Conservation (phyloP, 2,888 invertebrate species). For the Zele albiditarsus region DNA sequence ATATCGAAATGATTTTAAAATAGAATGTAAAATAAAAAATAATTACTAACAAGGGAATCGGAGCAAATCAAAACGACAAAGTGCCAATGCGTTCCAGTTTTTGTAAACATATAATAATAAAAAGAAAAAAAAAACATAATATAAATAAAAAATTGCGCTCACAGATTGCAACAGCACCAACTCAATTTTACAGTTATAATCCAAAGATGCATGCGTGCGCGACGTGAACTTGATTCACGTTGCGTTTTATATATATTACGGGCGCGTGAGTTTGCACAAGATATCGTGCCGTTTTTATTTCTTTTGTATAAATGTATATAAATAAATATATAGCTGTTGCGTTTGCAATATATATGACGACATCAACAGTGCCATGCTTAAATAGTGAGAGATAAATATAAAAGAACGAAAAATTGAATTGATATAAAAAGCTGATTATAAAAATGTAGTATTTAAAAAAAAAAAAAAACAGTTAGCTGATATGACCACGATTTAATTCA, state of each 20-base stretch:
- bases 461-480: background rate
- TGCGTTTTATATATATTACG: background rate
- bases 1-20: background rate
- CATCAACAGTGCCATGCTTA: background rate
- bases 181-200: conserved; percentile 12
- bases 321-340: background rate
- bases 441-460: background rate
- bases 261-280: background rate
- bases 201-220: conserved; percentile 2
- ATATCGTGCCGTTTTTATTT: conserved; percentile 2
- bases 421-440: background rate
- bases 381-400: background rate
- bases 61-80: conserved; percentile 13
- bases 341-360: background rate
- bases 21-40: background rate
- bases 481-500: background rate
- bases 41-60: background rate
- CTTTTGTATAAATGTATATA: background rate
- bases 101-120: background rate
- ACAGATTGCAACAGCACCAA: background rate
- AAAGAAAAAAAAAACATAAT: no score
- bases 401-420: background rate
- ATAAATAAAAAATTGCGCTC: background rate
- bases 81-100: background rate
- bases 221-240: conserved; percentile 3